Base-by-base conservation (phyloP, 37 sponge, comb jelly and placozoan genomes). In the Diacarnus erythraeanus region DNA sequence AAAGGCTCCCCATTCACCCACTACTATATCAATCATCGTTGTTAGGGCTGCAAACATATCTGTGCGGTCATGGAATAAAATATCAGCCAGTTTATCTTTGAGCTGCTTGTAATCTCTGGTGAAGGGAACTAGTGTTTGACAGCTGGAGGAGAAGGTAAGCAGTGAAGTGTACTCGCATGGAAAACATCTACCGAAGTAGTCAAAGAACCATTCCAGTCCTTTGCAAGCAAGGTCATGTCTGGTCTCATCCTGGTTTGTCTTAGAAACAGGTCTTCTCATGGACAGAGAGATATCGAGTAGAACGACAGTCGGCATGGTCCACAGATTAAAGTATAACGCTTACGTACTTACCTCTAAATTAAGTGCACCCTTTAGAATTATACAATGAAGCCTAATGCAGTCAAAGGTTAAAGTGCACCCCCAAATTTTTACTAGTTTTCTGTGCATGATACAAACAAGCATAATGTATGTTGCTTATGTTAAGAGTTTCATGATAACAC, bases 221-320 rank as follows among this genome's bases (percentile, higher is more conserved):
- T 81, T 57, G 67, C 72, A 54, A 22, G 93, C 93, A 4, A 94
- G 79, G 70, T 15, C 35, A 23, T 71, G 87, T 40, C 72, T 56
- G 1, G 81, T 61, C 31, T 15, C 27, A 8, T 77, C 58, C 40
- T 29, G 38, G 44, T 80, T 47, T 33, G 47, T 77, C 35, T 25
- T 73, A 17, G 74, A 80, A 38, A 51, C 82, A 2, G 86, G 82
- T 58, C 93, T 81, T 56, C 75, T 80, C 96, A 95, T 95, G 38
- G 96, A 95, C 47, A 95, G 84, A 27, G 96, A 95, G 20, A 77
- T 69, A 73, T 95, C 96, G 41, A 95, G 42, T 20, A 95, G 72
- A 8, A 95, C n/a, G 0, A 92, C 80, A 17, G 93, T 89, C n/a
- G 96, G 96, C 96, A 95, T 95, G 57, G 37, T 30, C 51, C 12